Base-by-base conservation (phyloP, 1,140 invertebrate genomes). In the Notospermus geniculatus region DNA sequence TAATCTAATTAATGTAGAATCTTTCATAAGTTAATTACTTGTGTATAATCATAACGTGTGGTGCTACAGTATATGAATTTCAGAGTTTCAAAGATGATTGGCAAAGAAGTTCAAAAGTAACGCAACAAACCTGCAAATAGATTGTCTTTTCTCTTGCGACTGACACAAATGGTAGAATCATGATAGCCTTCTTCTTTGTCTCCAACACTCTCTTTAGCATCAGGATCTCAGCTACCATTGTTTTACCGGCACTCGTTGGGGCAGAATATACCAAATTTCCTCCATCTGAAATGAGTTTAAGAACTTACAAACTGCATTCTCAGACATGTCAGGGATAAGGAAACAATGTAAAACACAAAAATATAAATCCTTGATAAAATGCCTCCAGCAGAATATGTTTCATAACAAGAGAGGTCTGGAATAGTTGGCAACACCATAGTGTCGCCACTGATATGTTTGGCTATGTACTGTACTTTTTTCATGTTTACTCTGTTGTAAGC, bases 231-330 rank as follows among this genome's bases (percentile, higher is more conserved):
- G 95, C 91, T 5, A 99, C 93, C 41, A 99, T 84, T 2, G 95
- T 98, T 83, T 98, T 98, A 53, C 95, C 96, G 41, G 95, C 95
- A 62, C 94, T 97, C 9, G 96, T 98, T 43, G 95, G 95, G 4
- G 95, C 95, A 13, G 93, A 96, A 78, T 97, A 98, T 2, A 98
- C 87, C 2, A 98, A 83, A 84, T 98, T 98, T 62, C 83, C 83
- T 25, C 91, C 87, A 64, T 62, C 79, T 80, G 53, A 15, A 64
- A 61, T 25, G 54, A 13, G 82, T 88, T n/a, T n/a, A n/a, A n/a
- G n/a, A n/a, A n/a, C n/a, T n/a, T n/a, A n/a, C n/a, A n/a, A n/a
- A n/a, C n/a, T n/a, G n/a, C n/a, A n/a, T n/a, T n/a, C n/a, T n/a
- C n/a, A n/a, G n/a, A n/a, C n/a, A n/a, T n/a, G n/a, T n/a, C n/a